phyloP scores from a whole-genome alignment of 1,140 invertebrate genomes.

The Drosophila lacertosa region DNA sequence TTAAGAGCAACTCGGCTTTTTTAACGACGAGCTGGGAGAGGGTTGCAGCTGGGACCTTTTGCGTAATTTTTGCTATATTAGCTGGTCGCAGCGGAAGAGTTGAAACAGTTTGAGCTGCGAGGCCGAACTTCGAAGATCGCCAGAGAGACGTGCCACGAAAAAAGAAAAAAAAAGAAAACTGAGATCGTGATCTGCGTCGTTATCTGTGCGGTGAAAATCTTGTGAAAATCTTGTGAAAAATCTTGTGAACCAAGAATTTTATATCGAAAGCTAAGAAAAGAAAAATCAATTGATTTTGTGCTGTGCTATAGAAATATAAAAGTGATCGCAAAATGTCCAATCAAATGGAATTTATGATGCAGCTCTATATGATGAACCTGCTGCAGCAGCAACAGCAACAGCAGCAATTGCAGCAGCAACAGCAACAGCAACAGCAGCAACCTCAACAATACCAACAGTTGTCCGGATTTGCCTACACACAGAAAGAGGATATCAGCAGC shows the following conservation, averaged over 20 bases:
- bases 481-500: slow-evolving; percentile 75
- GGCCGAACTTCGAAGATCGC: slow-evolving; percentile 79
- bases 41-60: slow-evolving; percentile 58
- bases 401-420: slow-evolving; percentile 51
- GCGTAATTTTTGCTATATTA: slow-evolving; percentile 80
- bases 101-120: slow-evolving; percentile 81
- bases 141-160: slow-evolving; percentile 25
- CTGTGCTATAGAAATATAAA: slow-evolving; percentile 26
- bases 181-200: slow-evolving; percentile 35
- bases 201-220: slow-evolving; percentile 45
- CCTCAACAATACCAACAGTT: slow-evolving; percentile 48
- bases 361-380: slow-evolving; percentile 83
- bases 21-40: too few species aligned
- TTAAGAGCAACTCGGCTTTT: slow-evolving; percentile 9
- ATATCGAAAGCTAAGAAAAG: neutral
- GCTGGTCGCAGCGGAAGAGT: slow-evolving; percentile 70
- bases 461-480: slow-evolving; percentile 51
- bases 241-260: slow-evolving; percentile 49
- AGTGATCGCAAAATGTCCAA: slow-evolving; percentile 71
- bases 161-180: too few species aligned
- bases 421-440: slow-evolving; percentile 35
- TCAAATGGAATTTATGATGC: slow-evolving; percentile 83
- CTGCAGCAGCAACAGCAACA: slow-evolving; percentile 78
- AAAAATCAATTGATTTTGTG: slow-evolving; percentile 40
- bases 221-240: slow-evolving; percentile 41